A percentile compares a stretch with the other conserved stretches of the same genome.
Conservation (phyloP, 2,797 vertebrate genomes). For the Enteromius anoplus region DNA sequence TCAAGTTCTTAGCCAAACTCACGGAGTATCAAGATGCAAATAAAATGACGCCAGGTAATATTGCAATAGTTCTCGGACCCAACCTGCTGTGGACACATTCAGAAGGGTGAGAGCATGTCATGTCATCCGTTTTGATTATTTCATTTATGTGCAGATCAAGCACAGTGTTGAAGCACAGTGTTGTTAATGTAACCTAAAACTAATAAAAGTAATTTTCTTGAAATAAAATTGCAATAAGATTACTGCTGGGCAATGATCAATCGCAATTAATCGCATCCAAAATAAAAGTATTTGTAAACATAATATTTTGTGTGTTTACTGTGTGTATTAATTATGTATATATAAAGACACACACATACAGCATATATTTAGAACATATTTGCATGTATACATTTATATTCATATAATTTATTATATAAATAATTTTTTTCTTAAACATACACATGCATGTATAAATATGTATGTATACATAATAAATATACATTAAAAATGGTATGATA, state of each 20-base stretch:
- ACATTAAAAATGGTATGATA: not conserved
- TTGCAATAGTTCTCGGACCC: constrained; percentile 96
- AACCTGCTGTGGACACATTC: constrained; percentile 95
- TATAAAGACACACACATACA: too few species aligned
- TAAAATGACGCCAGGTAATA: constrained; percentile 98
- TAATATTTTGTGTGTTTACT: too few species aligned
- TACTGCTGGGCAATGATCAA: too few species aligned
- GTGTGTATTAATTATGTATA: too few species aligned
- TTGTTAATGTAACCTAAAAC: not conserved
- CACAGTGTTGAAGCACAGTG: not conserved
- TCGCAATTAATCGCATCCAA: too few species aligned
- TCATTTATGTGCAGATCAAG: not conserved
- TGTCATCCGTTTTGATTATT: not conserved
- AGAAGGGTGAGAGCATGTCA: constrained; percentile 82
- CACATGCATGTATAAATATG: too few species aligned
- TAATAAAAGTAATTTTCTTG: not conserved
- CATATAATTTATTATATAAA: too few species aligned
- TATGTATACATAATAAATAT: too few species aligned
- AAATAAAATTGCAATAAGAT: not conserved
- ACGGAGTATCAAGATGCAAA: constrained; percentile 93
- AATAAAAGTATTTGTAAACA: too few species aligned
- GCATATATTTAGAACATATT: too few species aligned
- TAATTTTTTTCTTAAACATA: too few species aligned
- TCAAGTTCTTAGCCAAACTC: constrained; percentile 95
- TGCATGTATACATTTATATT: too few species aligned